Evolutionary conservation across 2,797 vertebrate genomes (phyloP).

Genomic region (Trematomus bernacchii): DNA sequence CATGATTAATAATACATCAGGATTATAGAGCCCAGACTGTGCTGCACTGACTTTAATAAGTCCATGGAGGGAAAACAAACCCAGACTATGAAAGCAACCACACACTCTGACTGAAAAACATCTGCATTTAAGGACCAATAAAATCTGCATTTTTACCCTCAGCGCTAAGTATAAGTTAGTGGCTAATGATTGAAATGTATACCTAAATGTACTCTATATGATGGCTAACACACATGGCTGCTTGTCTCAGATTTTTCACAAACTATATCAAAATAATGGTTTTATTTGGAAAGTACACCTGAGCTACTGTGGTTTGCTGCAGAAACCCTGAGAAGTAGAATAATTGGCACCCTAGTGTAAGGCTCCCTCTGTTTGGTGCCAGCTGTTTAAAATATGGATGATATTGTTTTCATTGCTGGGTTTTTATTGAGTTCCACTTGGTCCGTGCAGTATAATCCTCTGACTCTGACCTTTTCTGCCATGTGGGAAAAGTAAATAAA

Average conservation of each 20-base stretch:
- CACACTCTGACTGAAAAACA: conserved; percentile 70
- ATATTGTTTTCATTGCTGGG: conserved; percentile 85
- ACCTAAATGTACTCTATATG: conserved; percentile 35
- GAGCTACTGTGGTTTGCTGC: conserved; percentile 69
- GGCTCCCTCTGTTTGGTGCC: conserved; percentile 81
- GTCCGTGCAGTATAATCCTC: conserved; percentile 78
- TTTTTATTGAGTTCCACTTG: conserved; percentile 85
- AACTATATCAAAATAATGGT: conserved; percentile 48
- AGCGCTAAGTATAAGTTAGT: conserved; percentile 49
- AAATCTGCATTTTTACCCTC: conserved; percentile 54
- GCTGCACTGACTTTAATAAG: conserved; percentile 85
- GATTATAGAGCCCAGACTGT: conserved; percentile 82
- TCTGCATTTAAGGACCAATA: conserved; percentile 75
- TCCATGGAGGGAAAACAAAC: conserved; percentile 80
- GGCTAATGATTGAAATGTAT: conserved; percentile 51
- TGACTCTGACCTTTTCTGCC: conserved; percentile 85
- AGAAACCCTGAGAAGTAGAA: conserved; percentile 81
- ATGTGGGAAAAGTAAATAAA: conserved; percentile 85
- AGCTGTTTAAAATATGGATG: conserved; percentile 90
- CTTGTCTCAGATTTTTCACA: conserved; percentile 45
- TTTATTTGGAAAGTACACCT: conserved; percentile 73
- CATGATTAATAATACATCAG: conserved; percentile 87
- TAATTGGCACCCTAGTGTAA: conserved; percentile 87
- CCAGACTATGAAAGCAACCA: conserved; percentile 73
- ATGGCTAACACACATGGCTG: conserved; percentile 30